These are phyloP conservation scores for Leptinotarsa undecemlineata DNA, from an alignment of 1,140 invertebrate species.

Conservation along the genomic window DNA sequence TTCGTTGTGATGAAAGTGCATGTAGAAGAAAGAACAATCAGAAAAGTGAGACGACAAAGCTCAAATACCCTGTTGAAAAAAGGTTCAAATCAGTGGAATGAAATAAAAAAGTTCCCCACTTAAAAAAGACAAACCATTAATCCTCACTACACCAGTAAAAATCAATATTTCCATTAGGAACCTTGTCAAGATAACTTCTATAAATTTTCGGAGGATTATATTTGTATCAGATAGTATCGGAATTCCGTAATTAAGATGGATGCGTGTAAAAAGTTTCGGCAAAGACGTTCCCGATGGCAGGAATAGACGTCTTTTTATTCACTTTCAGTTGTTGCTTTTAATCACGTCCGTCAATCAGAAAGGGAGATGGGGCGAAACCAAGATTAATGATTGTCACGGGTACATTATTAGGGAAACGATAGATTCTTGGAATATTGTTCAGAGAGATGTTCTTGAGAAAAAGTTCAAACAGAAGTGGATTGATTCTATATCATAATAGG, in stretches of 20 bases:
- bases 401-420: not conserved
- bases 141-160: not conserved
- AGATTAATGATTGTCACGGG: not conserved
- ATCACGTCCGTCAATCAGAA: conserved; percentile 1
- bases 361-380: not conserved
- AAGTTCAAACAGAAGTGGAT: too few species aligned
- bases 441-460: not conserved
- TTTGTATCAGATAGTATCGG: conserved; percentile 5
- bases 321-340: not conserved
- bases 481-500: too few species aligned
- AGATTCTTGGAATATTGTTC: not conserved
- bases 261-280: not conserved
- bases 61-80: too few species aligned
- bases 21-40: too few species aligned
- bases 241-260: conserved; percentile 2
- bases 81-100: too few species aligned
- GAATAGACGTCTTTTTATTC: not conserved
- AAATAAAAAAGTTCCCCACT: not conserved
- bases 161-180: conserved; percentile 3
- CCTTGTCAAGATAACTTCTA: conserved; percentile 5
- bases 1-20: too few species aligned
- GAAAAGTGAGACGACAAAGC: too few species aligned
- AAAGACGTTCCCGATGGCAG: not conserved
- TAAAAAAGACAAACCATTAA: not conserved
- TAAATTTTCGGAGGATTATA: not conserved